Evolutionary conservation across 2,113 vertebrate species (phyloP).

Genomic region (Rutilus rutilus): DNA sequence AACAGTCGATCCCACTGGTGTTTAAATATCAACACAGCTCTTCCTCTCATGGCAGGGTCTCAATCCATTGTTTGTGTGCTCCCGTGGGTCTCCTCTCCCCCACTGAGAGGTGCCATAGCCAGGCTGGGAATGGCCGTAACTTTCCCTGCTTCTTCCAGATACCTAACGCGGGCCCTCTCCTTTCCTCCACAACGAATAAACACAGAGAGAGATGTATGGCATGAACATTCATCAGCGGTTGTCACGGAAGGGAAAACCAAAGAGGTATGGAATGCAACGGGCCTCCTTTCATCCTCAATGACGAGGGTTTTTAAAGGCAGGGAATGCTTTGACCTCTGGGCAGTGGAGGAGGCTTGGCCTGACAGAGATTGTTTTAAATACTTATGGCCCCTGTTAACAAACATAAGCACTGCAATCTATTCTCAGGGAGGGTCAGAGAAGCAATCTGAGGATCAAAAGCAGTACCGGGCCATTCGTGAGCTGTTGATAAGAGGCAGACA

Average conservation of each 20-base stretch:
- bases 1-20: constrained; percentile 13
- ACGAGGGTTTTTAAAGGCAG: constrained; percentile 59
- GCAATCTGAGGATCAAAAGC: constrained; percentile 59
- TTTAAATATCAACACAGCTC: constrained; percentile 17
- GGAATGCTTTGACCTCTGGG: constrained; percentile 59
- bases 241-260: constrained; percentile 68
- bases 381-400: constrained; percentile 61
- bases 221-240: constrained; percentile 62
- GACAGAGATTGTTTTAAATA: constrained; percentile 63
- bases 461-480: neutral
- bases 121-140: constrained; percentile 34
- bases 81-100: constrained; percentile 8
- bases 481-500: constrained; percentile 43
- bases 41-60: neutral
- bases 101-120: constrained; percentile 49
- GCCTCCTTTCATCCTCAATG: constrained; percentile 53
- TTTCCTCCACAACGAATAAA: constrained; percentile 56
- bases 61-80: constrained; percentile 24
- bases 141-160: constrained; percentile 22
- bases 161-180: neutral
- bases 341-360: constrained; percentile 53
- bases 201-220: constrained; percentile 48
- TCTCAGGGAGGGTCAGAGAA: constrained; percentile 57
- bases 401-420: constrained; percentile 56
- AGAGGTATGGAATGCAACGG: constrained; percentile 61